phyloP scores from a whole-genome alignment of 2,797 vertebrate genomes.

The Syngnathus acus region DNA sequence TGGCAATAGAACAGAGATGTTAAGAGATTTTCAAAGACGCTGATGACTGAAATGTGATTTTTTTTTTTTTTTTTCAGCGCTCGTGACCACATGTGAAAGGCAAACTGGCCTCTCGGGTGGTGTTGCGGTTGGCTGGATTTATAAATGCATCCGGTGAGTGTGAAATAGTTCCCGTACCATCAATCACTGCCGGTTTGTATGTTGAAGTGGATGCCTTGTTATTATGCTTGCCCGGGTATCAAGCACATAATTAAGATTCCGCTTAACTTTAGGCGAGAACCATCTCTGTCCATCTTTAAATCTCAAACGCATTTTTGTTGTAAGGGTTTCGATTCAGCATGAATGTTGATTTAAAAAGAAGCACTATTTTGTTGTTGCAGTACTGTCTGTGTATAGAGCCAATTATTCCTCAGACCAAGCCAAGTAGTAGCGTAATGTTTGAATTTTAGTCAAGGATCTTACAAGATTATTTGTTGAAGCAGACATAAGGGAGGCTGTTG shows the following conservation, averaged over 20 bases:
- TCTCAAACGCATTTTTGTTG: neutral
- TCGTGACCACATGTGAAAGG: neutral
- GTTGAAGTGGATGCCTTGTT: neutral
- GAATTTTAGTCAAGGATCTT: too few relatives aligned
- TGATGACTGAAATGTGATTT: too few relatives aligned
- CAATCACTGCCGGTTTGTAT: neutral
- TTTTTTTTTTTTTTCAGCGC: neutral
- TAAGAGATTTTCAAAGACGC: neutral
- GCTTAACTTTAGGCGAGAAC: too few relatives aligned
- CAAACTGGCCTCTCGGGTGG: neutral
- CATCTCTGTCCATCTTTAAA: too few relatives aligned
- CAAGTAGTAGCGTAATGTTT: too few relatives aligned
- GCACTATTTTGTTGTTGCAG: neutral
- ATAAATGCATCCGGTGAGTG: neutral
- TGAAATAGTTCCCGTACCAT: neutral
- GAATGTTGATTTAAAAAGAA: neutral
- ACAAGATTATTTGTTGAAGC: too few relatives aligned
- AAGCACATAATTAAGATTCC: neutral
- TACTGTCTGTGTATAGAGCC: neutral
- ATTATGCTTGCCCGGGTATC: neutral
- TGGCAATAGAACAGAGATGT: neutral
- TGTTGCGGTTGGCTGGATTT: neutral
- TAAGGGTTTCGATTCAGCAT: neutral
- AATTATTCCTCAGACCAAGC: too few relatives aligned
- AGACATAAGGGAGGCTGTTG: too few relatives aligned